Base-by-base conservation (phyloP, 2,113 vertebrate genomes). In the Xenopus borealis region DNA sequence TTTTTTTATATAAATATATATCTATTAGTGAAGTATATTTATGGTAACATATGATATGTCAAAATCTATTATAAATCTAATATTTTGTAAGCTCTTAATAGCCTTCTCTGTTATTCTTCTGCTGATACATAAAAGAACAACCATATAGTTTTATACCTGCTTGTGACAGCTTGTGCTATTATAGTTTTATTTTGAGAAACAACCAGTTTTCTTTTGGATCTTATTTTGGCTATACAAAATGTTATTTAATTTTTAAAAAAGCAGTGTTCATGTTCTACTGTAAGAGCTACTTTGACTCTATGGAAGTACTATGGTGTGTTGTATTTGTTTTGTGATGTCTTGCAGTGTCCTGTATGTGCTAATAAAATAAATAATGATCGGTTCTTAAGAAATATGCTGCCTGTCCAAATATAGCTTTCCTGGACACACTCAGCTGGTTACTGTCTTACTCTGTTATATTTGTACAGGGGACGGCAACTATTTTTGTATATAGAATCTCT, bases 271-370 rank as follows among this genome's bases (percentile, higher is more conserved):
- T 80, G 85, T 82, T 83, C 82, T 87, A 78, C 83, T 84, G 86
- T 88, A 81, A 84, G 72, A 81, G 84, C n/a, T 45, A 20, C 14
- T 55, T 55, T 55, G 10, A 67, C 10, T 62, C 58, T 40, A 65
- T 63, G 58, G 64, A 80, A 91, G 89, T 89, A 90, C 89, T 91
- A 87, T 79, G 80, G 83, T 89, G 23, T 27, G 84, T 83, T 82
- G 74, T 85, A 90, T 91, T 91, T 93, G 88, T 91, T 86, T 89
- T 90, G 87, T 85, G 83, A 90, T 89, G 90, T 91, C 90, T 91
- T 89, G 89, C 85, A 55, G 85, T 83, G 88, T 90, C 86, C 86
- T 91, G 87, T 89, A 86, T 90, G 86, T 91, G 88, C 85, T 78
- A 86, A 89, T 86, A 90, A 91, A 87, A 88, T 89, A 89, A 89